Evolutionary conservation across 2,113 vertebrate species (phyloP).

Genomic region (Rhombomys opimus): DNA sequence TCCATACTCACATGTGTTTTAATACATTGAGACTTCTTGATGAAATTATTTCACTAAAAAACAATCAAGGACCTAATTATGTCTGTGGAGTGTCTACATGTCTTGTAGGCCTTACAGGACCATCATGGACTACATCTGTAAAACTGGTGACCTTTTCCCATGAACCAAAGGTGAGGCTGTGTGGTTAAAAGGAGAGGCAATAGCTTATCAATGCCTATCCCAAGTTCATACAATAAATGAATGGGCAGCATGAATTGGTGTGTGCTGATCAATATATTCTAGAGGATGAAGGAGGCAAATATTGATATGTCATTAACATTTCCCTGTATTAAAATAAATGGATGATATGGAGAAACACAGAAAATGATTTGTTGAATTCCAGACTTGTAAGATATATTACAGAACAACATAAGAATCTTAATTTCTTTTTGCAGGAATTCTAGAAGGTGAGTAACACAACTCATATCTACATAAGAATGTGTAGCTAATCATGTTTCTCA

Average conservation of each 20-base stretch:
- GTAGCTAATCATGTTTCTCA: background rate
- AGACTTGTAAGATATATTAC: background rate
- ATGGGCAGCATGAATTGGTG: background rate
- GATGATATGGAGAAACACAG: background rate
- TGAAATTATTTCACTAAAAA: no score
- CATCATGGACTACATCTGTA: background rate
- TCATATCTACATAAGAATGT: background rate
- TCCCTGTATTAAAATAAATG: background rate
- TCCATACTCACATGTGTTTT: background rate
- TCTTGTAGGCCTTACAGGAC: background rate
- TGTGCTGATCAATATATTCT: background rate
- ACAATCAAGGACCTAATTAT: background rate
- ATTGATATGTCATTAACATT: background rate
- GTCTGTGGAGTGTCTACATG: background rate
- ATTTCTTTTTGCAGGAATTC: background rate
- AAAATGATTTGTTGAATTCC: background rate
- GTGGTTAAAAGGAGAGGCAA: background rate
- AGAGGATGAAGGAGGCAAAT: background rate
- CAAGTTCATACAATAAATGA: background rate
- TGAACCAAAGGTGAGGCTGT: background rate
- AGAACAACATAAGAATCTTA: background rate
- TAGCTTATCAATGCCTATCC: background rate
- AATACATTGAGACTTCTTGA: background rate
- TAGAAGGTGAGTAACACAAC: background rate
- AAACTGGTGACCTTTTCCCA: no score